Base-by-base conservation (phyloP, 1,140 invertebrate species). In the Drosophila lowei region DNA sequence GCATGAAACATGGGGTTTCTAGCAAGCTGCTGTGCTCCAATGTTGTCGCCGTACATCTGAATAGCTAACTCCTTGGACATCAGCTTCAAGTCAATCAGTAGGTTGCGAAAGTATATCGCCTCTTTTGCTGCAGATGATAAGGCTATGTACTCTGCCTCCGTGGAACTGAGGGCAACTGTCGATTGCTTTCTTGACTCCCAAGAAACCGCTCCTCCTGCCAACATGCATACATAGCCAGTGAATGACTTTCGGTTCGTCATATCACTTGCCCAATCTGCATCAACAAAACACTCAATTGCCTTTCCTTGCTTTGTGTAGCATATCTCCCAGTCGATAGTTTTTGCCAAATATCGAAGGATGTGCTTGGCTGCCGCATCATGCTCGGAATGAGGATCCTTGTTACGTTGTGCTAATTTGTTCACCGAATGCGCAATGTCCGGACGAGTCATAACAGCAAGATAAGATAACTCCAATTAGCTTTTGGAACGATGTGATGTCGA, bases 391-490 rank as follows among this genome's bases (percentile, higher is more conserved):
- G n/a, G n/a, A 13, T 13, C 34, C 21, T 64, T 47, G n/a, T 50
- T 0, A 6, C 25, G 25, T 70, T 70, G n/a, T 57, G 56, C 11
- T 50, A 16, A 25, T 47, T 44, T 38, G 41, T 52, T 44, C 38
- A 49, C 21, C 11, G n/a, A 16, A 9, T 28, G 52, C 1, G 21
- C 34, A 16, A 59, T 59, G 38, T 59, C 55, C 25, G n/a, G 38
- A 30, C 55, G 18, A 11, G 52, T 77, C 2, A 38, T 61, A n/a
- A 62, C 61, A 50, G 72, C 13, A 54, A 77, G 44, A 49, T 63
- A 77, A 55, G 73, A 70, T 43, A 71, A 68, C 56, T 46, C 62
- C 53, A 56, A 67, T 66, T 58, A 75, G 28, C 30, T 43, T 64
- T 60, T 72, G 53, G 49, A 66, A 6, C 52, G 59, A 50, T 56